Percentiles rank a stretch among this genome's conserved stretches.
phyloP scores from a whole-genome alignment of 2,888 invertebrate genomes.

The Ectropis crepuscularia region DNA sequence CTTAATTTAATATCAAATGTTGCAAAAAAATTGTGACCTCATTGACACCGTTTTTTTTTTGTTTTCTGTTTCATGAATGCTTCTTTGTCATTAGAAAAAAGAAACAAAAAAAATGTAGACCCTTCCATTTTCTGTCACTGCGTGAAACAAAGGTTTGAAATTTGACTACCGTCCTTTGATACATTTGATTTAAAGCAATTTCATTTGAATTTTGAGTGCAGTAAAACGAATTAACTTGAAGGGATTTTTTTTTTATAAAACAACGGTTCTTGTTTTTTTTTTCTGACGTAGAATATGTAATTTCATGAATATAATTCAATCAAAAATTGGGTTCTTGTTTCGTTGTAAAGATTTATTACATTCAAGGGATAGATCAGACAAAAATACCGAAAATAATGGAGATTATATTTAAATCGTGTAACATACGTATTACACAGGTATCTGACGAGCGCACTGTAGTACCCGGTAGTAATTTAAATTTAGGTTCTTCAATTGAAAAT shows the following conservation, averaged over 20 bases:
- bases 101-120: constrained; percentile 35
- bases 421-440: too few relatives aligned
- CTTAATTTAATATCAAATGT: constrained; percentile 75
- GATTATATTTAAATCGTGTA: too few relatives aligned
- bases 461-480: too few relatives aligned
- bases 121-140: constrained; percentile 65
- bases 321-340: constrained; percentile 6
- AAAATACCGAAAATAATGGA: too few relatives aligned
- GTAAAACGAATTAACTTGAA: constrained; percentile 65
- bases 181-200: constrained; percentile 74
- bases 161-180: constrained; percentile 74
- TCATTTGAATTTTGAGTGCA: constrained; percentile 62
- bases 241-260: constrained; percentile 48
- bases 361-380: too few relatives aligned
- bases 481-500: too few relatives aligned
- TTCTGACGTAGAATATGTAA: neutral
- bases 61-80: constrained; percentile 36
- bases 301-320: constrained; percentile 20
- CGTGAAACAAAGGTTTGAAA: constrained; percentile 76
- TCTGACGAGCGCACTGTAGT: too few relatives aligned
- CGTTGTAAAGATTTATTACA: too few relatives aligned
- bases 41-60: constrained; percentile 39
- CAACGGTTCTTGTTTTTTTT: constrained; percentile 16
- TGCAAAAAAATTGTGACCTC: constrained; percentile 57
- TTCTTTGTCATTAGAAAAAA: constrained; percentile 32